phyloP scores from a whole-genome alignment of 1,140 invertebrate genomes.

The Drosophila parvula region DNA sequence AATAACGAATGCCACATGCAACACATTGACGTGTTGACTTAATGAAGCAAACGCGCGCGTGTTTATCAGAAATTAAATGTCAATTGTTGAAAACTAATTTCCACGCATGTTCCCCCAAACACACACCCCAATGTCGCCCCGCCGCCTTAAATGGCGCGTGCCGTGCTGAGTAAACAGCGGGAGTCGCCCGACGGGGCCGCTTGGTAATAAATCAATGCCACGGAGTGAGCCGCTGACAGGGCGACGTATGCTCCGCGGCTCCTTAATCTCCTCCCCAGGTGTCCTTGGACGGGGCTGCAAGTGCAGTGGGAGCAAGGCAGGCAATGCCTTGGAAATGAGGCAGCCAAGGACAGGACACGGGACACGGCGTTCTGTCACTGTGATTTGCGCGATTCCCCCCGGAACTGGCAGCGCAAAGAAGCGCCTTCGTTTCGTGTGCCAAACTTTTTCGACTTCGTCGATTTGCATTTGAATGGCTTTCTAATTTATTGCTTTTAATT shows the following conservation, averaged over 20 bases:
- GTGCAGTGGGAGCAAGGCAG: constrained; percentile 21
- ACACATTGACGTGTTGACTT: constrained; percentile 77
- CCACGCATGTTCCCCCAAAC: constrained; percentile 29
- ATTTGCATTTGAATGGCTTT: constrained; percentile 73
- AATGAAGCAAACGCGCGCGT: constrained; percentile 76
- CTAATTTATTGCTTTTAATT: constrained; percentile 76
- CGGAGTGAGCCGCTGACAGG: constrained; percentile 59
- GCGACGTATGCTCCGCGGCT: constrained; percentile 50
- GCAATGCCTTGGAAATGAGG: constrained; percentile 30
- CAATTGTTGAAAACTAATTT: constrained; percentile 83
- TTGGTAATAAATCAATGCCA: constrained; percentile 66
- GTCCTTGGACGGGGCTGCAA: constrained; percentile 36
- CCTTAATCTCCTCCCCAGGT: constrained; percentile 43
- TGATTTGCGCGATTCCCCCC: constrained; percentile 70
- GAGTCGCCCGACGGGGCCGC: constrained; percentile 10
- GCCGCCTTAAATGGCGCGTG: constrained; percentile 71
- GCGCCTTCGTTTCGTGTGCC: constrained; percentile 12
- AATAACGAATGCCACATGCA: constrained; percentile 75
- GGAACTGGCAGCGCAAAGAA: constrained; percentile 8
- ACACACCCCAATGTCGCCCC: constrained; percentile 1
- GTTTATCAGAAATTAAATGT: constrained; percentile 83
- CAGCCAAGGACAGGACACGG: constrained; percentile 29
- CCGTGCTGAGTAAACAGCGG: constrained; percentile 45
- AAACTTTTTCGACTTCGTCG: constrained; percentile 56
- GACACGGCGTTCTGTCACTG: constrained; percentile 58